Evolutionary conservation across 2,888 invertebrate species (phyloP), one percentile per base, ranked within the genome.

Genomic region (Zonitis immaculata): DNA sequence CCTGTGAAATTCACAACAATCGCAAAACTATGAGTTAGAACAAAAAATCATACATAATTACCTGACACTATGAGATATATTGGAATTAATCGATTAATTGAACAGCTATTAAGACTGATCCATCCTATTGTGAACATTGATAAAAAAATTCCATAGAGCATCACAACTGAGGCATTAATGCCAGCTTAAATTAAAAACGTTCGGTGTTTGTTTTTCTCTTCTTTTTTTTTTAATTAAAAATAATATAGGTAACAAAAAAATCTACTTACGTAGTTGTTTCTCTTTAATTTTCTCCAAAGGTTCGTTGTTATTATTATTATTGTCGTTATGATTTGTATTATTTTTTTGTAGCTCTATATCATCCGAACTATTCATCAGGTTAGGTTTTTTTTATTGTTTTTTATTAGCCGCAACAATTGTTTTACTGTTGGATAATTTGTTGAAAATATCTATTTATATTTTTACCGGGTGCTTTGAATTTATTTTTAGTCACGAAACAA

Each of bases 31-130:
- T n/a, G n/a, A n/a, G n/a, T n/a, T n/a, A n/a, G n/a, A n/a, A n/a
- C n/a, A n/a, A n/a, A n/a, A n/a, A n/a, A n/a, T n/a, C n/a, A n/a
- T n/a, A n/a, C n/a, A n/a, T n/a, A n/a, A n/a, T n/a, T n/a, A 70
- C 71, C 71, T 60, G 72, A 69, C 16, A 74, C 67, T 48, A 74
- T 72, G 44, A 75, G 55, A 59, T 74, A 74, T 49, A 74, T 66
- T 6, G 75, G 73, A 49, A 75, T 73, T 45, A 74, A 58, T 44
- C 65, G 64, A 52, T 68, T 72, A 9, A 71, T 52, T 1, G 72
- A 62, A 55, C 75, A 75, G 48, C 60, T 69, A 51, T 73, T 71
- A 20, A 74, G 52, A 56, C 69, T 73, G 2, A 73, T 63, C 65
- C 70, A 70, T 26, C 75, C 75, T 16, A 70, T 65, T 9, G 69